A percentile compares a stretch with the other conserved stretches of the same genome.
phyloP scores from a whole-genome alignment of 2,113 vertebrate species.

The Oryzias javanicus region DNA sequence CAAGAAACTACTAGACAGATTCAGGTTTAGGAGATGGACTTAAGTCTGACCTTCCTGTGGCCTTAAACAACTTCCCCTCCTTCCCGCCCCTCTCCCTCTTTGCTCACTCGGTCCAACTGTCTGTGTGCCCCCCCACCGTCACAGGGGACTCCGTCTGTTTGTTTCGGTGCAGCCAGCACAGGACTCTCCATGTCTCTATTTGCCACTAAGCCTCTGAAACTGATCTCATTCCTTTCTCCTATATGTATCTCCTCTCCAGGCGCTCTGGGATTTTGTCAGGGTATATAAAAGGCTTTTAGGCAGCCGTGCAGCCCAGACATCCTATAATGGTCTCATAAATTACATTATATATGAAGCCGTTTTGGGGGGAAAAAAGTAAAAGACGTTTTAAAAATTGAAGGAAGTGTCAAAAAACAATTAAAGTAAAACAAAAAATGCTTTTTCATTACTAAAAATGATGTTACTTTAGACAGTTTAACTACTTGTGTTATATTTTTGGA shows the following conservation, averaged over 20 bases:
- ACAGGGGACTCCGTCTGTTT: conserved; percentile 24
- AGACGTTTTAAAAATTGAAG: no score
- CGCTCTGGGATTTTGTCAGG: not conserved
- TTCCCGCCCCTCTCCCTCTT: conserved; percentile 9
- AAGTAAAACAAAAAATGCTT: no score
- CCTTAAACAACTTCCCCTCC: conserved; percentile 12
- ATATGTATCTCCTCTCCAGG: conserved; percentile 1
- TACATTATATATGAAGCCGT: not conserved
- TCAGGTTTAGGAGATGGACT: conserved; percentile 23
- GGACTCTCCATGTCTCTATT: conserved; percentile 16
- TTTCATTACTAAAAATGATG: no score
- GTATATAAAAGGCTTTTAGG: conserved; percentile 10
- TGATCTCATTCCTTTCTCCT: conserved; percentile 20
- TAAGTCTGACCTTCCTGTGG: conserved; percentile 11
- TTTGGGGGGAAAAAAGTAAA: no score
- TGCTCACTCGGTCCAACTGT: conserved; percentile 21
- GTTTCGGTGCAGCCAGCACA: conserved; percentile 11
- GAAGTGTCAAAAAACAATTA: no score
- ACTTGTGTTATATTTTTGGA: no score
- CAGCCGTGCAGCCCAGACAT: not conserved
- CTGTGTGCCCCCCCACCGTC: conserved; percentile 15
- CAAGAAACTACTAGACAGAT: conserved; percentile 20
- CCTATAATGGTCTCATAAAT: not conserved
- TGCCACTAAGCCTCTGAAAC: conserved; percentile 25
- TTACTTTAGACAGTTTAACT: no score